Evolutionary conservation across 2,797 vertebrate genomes (phyloP), one percentile per base, ranked within the genome.

Genomic region (Mionectes olivaceus): DNA sequence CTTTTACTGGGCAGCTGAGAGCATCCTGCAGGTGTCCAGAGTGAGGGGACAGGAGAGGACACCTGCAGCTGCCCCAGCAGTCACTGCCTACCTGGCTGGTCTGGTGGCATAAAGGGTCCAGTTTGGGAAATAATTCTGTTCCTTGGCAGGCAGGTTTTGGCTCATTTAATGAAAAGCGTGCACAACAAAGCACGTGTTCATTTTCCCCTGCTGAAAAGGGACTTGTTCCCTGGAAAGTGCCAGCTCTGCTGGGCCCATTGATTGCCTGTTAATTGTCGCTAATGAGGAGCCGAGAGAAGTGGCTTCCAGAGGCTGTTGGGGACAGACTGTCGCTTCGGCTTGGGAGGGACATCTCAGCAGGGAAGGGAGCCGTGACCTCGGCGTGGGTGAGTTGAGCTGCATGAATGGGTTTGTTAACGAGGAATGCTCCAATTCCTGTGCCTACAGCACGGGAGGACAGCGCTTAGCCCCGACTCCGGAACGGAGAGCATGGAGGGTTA

Each of bases 261-360:
- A 96, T 94, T 82, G 92, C 87, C 33, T 47, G 76, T 96, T 98
- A 98, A 98, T 98, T 97, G 97, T 89, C 93, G 70, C 94, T 97
- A 97, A 97, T 97, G 95, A 97, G 95, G 94, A 89, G 68, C 94
- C 76, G 91, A 93, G 91, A 73, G 76, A 81, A 61, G 82, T 49
- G 49, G 81, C 89, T 96, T 87, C 44, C 87, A 50, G 93, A 97
- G 90, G 91, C 74, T 27, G 24, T 1, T 80, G 71, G 74, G 96
- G 93, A 96, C 95, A 96, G 92, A 13, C 90, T 49, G n/a, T 82
- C 24, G 78, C 90, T 95, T 96, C 23, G 30, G 92, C 70, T 93
- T 5, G 39, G 68, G 89, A 68, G 75, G 82, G 94, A 53, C 50
- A 43, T 67, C 63, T 89, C 87, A 55, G 56, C 17, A 6, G 77